Base-by-base conservation (phyloP, 2,113 vertebrate genomes). In the Xiphophorus maculatus region DNA sequence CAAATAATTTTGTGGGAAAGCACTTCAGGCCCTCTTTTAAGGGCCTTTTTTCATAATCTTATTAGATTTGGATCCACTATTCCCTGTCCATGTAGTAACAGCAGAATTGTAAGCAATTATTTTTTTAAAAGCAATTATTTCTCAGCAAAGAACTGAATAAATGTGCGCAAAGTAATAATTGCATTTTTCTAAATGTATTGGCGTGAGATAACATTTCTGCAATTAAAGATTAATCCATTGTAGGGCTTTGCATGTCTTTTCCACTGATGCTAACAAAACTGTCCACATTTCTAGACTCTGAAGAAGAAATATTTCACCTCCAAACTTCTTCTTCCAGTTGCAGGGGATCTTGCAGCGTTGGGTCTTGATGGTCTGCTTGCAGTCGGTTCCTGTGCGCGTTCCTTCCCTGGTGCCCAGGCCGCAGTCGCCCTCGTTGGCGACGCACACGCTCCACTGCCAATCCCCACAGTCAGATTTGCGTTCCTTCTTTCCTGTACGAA, bases 241-340 rank as follows among this genome's bases (percentile, higher is more conserved):
- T 58, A 11, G 51, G 8, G 25, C 51, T n/a, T 54, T 25, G 2
- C 7, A 54, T 5, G 5, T 54, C 14, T 25, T 54, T 10, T 10
- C 51, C 17, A 9, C 2, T 5, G 15, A 54, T 25, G 17, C 19
- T 25, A 58, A 58, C 9, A n/a, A 25, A 11, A 10, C 25, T 58
- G 8, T 11, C 25, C 25, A n/a, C 51, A n/a, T n/a, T 2, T 58
- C 51, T 11, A 4, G 10, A n/a, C 5, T 33, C 15, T 69, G 32
- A 71, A 14, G 40, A 42, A 15, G 12, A 42, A 5, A 42, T 42
- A 42, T 27, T 77, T 92, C 75, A 98, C 98, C 98, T 96, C 98
- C 97, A 81, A 99, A 99, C 73, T 97, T 96, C 90, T 99, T 99
- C 94, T 99, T 99, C 98, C 98, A 99, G 94, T 99, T 98, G 94